Evolutionary conservation across 2,113 vertebrate genomes (phyloP).

Genomic region (Sylvicapra grimmia): DNA sequence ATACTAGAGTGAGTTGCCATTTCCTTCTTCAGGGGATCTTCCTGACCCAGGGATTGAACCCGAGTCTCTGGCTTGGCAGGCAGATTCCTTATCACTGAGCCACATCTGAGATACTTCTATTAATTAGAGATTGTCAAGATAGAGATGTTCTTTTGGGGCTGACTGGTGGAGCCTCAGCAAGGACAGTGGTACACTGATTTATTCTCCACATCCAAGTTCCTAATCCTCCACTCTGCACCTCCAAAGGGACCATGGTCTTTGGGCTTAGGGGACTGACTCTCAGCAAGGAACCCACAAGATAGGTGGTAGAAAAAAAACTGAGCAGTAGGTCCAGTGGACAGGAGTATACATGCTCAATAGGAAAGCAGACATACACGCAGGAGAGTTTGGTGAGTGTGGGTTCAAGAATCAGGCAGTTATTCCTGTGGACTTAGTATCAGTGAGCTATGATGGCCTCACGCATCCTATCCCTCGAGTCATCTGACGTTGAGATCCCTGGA

Average conservation of each 20-base stretch:
- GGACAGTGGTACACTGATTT: neutral
- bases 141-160: neutral
- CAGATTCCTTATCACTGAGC: neutral
- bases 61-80: neutral
- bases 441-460: neutral
- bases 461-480: neutral
- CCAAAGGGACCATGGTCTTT: neutral
- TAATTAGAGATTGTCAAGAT: neutral
- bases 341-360: neutral
- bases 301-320: neutral
- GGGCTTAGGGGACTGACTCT: neutral
- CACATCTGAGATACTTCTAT: neutral
- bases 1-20: neutral
- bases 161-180: neutral
- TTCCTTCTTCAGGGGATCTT: neutral
- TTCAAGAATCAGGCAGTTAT: neutral
- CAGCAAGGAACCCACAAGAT: neutral
- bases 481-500: neutral
- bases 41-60: neutral
- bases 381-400: neutral
- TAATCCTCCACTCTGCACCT: neutral
- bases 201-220: neutral
- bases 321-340: neutral
- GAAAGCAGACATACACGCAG: neutral
- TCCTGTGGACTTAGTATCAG: neutral